Percentiles rank a stretch among this genome's conserved stretches.
These are phyloP conservation scores for Sinhomidia bicolor DNA, from an alignment of 2,888 invertebrate species.

Conservation along the genomic window DNA sequence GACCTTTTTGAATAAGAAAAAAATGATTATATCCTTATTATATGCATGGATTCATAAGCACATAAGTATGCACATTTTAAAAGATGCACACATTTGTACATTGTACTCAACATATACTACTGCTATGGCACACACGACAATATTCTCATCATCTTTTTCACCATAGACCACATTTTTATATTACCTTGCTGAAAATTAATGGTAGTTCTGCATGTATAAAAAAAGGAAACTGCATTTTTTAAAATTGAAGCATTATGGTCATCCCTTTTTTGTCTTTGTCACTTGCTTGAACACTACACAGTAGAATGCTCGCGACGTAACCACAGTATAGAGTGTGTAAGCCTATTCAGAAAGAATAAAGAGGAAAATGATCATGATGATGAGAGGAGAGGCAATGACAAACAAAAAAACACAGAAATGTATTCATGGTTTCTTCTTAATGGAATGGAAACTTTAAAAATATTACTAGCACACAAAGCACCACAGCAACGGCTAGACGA, in stretches of 20 bases:
- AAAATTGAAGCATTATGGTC: neutral
- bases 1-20: neutral
- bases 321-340: too few species aligned
- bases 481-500: neutral
- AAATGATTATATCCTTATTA: too few species aligned
- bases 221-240: slow-evolving; percentile 25
- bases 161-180: neutral
- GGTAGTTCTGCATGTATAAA: neutral
- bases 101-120: neutral
- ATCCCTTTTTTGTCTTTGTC: slow-evolving; percentile 20
- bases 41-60: neutral
- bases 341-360: neutral
- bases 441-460: slow-evolving; percentile 23
- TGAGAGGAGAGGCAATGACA: slow-evolving; percentile 15
- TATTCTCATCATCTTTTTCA: neutral
- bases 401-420: neutral
- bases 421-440: slow-evolving; percentile 1
- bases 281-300: too few species aligned
- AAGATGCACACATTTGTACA: neutral
- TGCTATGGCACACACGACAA: neutral
- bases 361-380: neutral
- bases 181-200: slow-evolving; percentile 15
- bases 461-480: neutral
- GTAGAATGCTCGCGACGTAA: too few species aligned
- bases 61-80: too few species aligned